phyloP scores from a whole-genome alignment of 2,113 vertebrate genomes.

The Leptocoma aspasia region DNA sequence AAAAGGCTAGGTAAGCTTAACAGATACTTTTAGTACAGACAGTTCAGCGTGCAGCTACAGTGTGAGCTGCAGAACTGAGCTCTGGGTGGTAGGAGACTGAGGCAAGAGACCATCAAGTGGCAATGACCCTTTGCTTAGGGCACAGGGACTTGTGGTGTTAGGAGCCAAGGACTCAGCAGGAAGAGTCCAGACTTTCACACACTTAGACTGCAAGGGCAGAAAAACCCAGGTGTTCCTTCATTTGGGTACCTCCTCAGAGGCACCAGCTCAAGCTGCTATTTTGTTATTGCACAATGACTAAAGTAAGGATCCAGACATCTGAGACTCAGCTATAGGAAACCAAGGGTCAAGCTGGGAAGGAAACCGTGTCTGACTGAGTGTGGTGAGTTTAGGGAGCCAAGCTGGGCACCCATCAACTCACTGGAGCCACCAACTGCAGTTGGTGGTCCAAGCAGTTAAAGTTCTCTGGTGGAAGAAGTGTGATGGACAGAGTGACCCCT shows the following conservation, averaged over 20 bases:
- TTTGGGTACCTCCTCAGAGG: not conserved
- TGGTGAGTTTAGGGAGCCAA: not conserved
- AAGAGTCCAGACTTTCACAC: not conserved
- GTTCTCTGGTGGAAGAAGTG: not conserved
- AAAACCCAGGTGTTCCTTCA: not conserved
- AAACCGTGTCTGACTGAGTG: not conserved
- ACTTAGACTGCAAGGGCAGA: not conserved
- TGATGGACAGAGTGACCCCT: not conserved
- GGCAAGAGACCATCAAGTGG: not conserved
- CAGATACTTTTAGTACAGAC: not conserved
- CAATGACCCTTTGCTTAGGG: not conserved
- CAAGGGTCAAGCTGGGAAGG: not conserved
- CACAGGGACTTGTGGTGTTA: not conserved
- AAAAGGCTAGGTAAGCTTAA: not conserved
- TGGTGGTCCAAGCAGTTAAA: fast-evolving
- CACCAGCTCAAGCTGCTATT: not conserved
- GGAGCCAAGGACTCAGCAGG: not conserved
- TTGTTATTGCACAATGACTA: not conserved
- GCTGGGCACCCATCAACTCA: fast-evolving
- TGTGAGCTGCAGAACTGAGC: not conserved
- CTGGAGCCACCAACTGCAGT: not conserved
- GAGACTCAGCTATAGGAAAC: not conserved
- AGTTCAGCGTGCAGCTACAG: not conserved
- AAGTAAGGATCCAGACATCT: not conserved
- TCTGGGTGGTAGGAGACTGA: not conserved